Evolutionary conservation across 2,888 invertebrate species (phyloP).

Genomic region (Palloptera scutellata): DNA sequence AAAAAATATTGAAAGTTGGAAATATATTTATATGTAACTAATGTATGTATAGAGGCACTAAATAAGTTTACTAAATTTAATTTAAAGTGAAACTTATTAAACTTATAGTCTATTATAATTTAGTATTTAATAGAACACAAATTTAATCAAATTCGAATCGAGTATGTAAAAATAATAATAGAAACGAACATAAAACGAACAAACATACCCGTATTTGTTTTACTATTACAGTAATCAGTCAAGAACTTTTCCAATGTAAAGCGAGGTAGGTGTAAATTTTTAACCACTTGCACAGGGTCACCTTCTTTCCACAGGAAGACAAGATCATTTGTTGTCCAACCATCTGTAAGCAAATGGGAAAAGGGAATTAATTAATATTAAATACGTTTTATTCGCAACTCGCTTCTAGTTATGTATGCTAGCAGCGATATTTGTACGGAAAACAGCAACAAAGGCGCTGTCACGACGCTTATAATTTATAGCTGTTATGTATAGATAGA

Average conservation of each 20-base stretch:
- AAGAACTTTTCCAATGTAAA: constrained; percentile 94
- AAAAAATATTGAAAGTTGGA: neutral
- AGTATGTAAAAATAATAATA: too few relatives aligned
- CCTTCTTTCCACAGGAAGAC: constrained; percentile 96
- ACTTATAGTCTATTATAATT: neutral
- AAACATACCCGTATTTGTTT: constrained; percentile 89
- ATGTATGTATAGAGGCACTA: neutral
- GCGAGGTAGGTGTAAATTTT: constrained; percentile 91
- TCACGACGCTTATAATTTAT: too few relatives aligned
- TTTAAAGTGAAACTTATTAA: neutral
- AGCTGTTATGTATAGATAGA: too few relatives aligned
- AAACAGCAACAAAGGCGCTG: too few relatives aligned
- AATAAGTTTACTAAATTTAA: neutral
- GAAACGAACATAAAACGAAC: neutral
- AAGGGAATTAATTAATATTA: neutral
- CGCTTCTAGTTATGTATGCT: too few relatives aligned
- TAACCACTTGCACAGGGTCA: constrained; percentile 94
- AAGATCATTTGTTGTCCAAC: constrained; percentile 96
- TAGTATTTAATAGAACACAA: neutral
- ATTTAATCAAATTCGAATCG: neutral
- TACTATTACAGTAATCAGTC: constrained; percentile 96
- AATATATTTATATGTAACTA: neutral
- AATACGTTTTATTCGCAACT: too few relatives aligned
- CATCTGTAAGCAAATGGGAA: constrained; percentile 77
- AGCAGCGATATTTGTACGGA: too few relatives aligned